These are phyloP conservation scores for Pristiophorus japonicus DNA, from an alignment of 2,113 vertebrate species.

Conservation along the genomic window DNA sequence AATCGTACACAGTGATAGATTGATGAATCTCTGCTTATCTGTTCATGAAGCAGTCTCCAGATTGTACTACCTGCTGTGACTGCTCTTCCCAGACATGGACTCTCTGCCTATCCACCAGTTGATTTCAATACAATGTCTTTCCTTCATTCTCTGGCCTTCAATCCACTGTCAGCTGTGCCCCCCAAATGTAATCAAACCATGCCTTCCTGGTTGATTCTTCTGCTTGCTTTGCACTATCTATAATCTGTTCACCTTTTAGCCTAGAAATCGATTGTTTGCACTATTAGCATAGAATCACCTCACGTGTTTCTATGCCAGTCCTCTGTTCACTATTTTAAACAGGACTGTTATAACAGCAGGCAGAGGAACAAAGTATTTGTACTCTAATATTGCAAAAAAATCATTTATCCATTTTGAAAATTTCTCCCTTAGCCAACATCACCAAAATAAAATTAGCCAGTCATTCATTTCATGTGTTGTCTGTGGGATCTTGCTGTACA, in stretches of 20 bases:
- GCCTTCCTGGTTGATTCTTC: neutral
- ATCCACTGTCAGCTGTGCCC: neutral
- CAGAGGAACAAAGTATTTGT: neutral
- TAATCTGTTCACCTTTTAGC: neutral
- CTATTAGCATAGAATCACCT: neutral
- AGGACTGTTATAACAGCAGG: neutral
- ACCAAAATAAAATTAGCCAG: neutral
- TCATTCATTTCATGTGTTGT: neutral
- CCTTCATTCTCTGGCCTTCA: constrained; percentile 1
- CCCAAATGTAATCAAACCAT: neutral
- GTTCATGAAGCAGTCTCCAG: neutral
- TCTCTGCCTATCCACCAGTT: neutral
- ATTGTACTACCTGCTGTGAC: neutral
- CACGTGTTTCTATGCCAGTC: neutral
- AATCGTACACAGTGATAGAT: neutral
- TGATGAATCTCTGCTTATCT: constrained; percentile 5
- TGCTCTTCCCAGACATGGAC: constrained; percentile 6
- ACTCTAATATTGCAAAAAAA: neutral
- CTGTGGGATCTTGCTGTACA: neutral
- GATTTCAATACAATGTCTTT: neutral
- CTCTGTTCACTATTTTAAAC: neutral
- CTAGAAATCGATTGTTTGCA: neutral
- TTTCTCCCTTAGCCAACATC: neutral
- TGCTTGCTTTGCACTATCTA: neutral
- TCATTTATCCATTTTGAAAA: neutral